phyloP scores from a whole-genome alignment of 1,140 invertebrate genomes.

The Pseudobourletiella spinata region DNA sequence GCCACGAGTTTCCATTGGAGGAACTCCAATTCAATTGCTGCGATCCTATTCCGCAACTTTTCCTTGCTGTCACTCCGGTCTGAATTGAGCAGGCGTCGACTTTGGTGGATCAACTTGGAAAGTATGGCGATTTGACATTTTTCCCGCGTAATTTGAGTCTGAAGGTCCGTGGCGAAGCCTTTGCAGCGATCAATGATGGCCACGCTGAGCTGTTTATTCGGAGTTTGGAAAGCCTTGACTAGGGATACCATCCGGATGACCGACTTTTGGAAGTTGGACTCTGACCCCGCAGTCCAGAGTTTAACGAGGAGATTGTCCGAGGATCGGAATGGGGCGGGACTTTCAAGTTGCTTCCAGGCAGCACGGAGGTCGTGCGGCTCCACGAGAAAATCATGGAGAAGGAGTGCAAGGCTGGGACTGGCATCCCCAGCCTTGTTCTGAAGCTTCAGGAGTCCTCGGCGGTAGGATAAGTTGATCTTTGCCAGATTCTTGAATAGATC shows the following conservation, averaged over 20 bases:
- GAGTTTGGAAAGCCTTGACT: constrained; percentile 51
- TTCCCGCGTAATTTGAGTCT: constrained; percentile 37
- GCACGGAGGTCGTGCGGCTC: constrained; percentile 53
- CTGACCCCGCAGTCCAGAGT: constrained; percentile 40
- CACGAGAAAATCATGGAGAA: constrained; percentile 37
- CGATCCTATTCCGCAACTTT: no score
- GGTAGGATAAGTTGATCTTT: constrained; percentile 64
- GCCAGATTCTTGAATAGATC: constrained; percentile 72
- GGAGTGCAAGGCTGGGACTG: constrained; percentile 41
- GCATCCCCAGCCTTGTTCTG: constrained; percentile 36
- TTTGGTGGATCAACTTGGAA: background rate
- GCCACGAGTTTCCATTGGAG: background rate
- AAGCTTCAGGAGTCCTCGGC: constrained; percentile 56
- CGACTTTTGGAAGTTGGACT: constrained; percentile 64
- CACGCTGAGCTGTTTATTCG: constrained; percentile 66
- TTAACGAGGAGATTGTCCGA: background rate
- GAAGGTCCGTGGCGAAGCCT: constrained; percentile 64
- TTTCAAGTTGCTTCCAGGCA: constrained; percentile 35
- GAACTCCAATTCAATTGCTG: no score
- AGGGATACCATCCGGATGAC: constrained; percentile 59
- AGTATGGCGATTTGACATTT: constrained; percentile 20
- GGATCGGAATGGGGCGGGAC: no score
- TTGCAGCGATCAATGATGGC: constrained; percentile 71
- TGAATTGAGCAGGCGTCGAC: background rate
- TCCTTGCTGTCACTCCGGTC: no score